Evolutionary conservation across 2,113 vertebrate genomes (phyloP), one percentile per base, ranked within the genome.

Genomic region (Calypte anna): DNA sequence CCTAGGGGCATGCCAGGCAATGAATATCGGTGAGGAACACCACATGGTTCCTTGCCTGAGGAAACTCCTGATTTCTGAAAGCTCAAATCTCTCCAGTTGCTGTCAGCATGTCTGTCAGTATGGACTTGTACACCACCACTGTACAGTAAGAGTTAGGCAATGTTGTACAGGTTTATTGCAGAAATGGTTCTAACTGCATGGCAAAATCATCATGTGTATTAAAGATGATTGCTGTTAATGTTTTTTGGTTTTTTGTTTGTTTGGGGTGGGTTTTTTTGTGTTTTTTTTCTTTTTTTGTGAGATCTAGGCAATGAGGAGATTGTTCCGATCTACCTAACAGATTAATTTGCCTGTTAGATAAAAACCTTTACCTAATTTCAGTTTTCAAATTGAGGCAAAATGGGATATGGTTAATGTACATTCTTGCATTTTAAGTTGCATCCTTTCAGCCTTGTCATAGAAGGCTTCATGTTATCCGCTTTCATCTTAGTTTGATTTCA

Each of bases 21-120:
- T 48, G 64, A 58, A 7, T 12, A 38, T 44, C 53, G 66, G 28
- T 43, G 72, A 78, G 72, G 61, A 61, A 28, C 17, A 27, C 11
- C 0, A 0, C 28, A 46, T 0, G 0, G 31, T 46, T 64, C n/a
- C 25, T 87, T 0, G 0, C 31, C 14, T 57, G 43, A 58, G 43
- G 50, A 81, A 28, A 54, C 14, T 11, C 28, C 23, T 40, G 17
- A 16, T 53, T 48, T 77, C n/a, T 22, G 44, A 33, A 77, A 77
- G 23, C 79, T 81, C 53, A 30, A 14, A 50, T 63, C 51, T 53
- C 31, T 57, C 12, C 13, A 14, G 23, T 19, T 44, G 27, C 66
- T 67, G 31, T 70, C 62, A 82, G 53, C 43, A 51, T 53, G 18
- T 78, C 44, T 17, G 61, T 21, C 57, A 54, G 0, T 44, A 28